A percentile compares a stretch with the other conserved stretches of the same genome.
Conservation (phyloP, 2,113 vertebrate genomes). For the Sterna hirundo region DNA sequence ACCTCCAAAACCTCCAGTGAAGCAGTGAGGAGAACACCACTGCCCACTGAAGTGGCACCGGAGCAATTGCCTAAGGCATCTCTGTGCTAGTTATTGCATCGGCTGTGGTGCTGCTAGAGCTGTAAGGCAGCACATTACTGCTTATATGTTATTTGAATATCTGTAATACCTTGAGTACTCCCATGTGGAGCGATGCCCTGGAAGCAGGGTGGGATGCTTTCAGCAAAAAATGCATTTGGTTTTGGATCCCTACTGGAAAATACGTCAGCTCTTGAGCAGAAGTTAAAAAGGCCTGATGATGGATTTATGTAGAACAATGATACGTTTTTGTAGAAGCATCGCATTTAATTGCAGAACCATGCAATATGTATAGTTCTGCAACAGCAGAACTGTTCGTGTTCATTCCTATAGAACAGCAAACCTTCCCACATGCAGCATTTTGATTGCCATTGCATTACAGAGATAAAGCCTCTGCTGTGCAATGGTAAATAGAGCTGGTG, state of each 20-base stretch:
- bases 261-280: neutral
- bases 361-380: neutral
- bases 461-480: slow-evolving; percentile 4
- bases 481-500: slow-evolving; percentile 24
- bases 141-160: neutral
- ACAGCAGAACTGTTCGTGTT: neutral
- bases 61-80: neutral
- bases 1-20: neutral
- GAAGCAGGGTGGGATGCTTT: neutral
- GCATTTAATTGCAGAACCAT: neutral
- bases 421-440: neutral
- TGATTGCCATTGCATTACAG: neutral
- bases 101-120: neutral
- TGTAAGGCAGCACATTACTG: neutral
- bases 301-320: neutral
- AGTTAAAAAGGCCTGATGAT: neutral
- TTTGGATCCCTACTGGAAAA: neutral
- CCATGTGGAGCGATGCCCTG: neutral
- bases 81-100: neutral
- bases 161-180: neutral
- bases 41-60: neutral
- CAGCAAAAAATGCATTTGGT: neutral
- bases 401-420: neutral
- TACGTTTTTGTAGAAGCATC: neutral
- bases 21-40: neutral